These are phyloP conservation scores for Catostomus latipinnis DNA, from an alignment of 2,797 vertebrate genomes.

Conservation along the genomic window DNA sequence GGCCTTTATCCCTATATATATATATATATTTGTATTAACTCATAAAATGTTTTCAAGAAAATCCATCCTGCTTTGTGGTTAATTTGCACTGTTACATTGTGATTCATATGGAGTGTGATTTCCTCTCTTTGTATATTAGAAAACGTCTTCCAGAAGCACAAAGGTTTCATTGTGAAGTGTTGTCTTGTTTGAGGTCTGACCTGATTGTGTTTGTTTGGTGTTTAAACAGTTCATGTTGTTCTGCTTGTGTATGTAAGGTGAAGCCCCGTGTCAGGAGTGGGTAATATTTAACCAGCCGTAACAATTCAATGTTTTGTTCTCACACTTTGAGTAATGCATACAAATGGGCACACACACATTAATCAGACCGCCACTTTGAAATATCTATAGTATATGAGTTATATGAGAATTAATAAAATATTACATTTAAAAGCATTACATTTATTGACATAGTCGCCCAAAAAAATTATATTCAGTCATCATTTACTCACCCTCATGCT, in stretches of 20 bases:
- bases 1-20: no score
- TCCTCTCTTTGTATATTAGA: neutral
- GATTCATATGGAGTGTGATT: conserved; percentile 24
- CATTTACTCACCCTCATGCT: no score
- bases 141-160: no score
- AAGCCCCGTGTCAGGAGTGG: conserved; percentile 47
- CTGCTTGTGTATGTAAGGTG: conserved; percentile 31
- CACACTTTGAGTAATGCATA: conserved; percentile 20
- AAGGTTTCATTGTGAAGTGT: conserved; percentile 8
- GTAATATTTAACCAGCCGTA: conserved; percentile 70
- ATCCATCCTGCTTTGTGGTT: neutral
- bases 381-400: neutral
- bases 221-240: conserved; percentile 22
- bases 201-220: conserved; percentile 6
- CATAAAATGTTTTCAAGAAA: conserved; percentile 1
- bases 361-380: neutral
- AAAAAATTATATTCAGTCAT: no score
- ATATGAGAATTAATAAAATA: neutral
- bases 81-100: neutral
- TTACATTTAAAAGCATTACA: neutral
- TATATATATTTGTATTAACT: no score
- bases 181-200: conserved; percentile 1
- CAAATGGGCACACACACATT: conserved; percentile 8
- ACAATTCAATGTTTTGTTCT: conserved; percentile 46
- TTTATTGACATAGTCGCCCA: no score